Conservation (phyloP, 2,113 vertebrate species). For the Xenopus laevis region DNA sequence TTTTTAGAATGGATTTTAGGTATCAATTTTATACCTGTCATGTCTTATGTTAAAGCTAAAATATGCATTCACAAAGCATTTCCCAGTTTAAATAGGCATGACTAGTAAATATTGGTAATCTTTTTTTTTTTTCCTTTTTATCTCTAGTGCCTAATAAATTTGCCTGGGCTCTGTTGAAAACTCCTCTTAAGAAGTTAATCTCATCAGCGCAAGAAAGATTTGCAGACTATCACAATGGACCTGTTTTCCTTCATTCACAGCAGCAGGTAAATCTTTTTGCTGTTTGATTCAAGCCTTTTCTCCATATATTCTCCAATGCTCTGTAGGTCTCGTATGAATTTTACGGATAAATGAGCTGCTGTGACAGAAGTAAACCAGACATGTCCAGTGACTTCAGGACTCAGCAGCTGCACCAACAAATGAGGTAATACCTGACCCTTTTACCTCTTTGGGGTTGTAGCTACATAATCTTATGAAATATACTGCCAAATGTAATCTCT, state of each 20-base stretch:
- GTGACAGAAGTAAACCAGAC: conserved; percentile 43
- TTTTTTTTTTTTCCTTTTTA: too few relatives aligned
- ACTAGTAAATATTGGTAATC: too few relatives aligned
- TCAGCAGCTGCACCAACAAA: conserved; percentile 44
- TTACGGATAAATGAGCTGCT: conserved; percentile 41
- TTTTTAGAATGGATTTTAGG: too few relatives aligned
- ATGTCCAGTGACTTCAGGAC: conserved; percentile 44
- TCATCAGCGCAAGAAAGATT: conserved; percentile 35
- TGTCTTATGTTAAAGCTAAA: too few relatives aligned
- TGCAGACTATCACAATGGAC: conserved; percentile 29
- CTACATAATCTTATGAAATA: conserved; percentile 16
- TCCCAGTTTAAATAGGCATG: too few relatives aligned
- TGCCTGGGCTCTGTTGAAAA: conserved; percentile 2
- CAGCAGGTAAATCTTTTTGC: conserved; percentile 37
- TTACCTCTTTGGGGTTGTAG: conserved; percentile 20
- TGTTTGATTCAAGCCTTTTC: conserved; percentile 33
- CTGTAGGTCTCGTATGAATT: conserved; percentile 20
- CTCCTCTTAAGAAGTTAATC: conserved; percentile 37
- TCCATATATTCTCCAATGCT: conserved; percentile 17
- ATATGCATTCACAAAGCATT: too few relatives aligned
- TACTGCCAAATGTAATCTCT: conserved; percentile 4
- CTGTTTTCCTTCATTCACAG: conserved; percentile 42
- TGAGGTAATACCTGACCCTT: conserved; percentile 36
- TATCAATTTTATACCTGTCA: too few relatives aligned
- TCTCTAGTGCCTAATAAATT: neutral